Evolutionary conservation across 2,888 invertebrate genomes (phyloP).

Genomic region (Micoletzkya japonica): DNA sequence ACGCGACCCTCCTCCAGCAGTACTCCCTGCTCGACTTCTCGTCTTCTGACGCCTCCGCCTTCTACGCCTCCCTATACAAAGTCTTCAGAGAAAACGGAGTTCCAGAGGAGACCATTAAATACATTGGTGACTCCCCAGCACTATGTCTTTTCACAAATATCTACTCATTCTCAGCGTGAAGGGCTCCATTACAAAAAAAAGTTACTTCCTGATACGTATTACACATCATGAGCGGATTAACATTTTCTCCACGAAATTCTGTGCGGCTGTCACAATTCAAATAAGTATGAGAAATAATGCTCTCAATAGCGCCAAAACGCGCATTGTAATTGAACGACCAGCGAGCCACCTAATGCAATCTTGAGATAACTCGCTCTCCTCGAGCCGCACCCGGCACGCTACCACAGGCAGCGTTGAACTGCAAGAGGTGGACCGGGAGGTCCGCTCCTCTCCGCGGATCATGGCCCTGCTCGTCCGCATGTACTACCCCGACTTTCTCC

Average conservation of each 20-base stretch:
- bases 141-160: no score
- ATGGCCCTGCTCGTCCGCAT: slow-evolving; percentile 31
- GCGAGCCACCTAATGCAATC: no score
- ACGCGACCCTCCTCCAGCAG: slow-evolving; percentile 22
- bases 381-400: slow-evolving; percentile 30
- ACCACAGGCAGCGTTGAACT: slow-evolving; percentile 28
- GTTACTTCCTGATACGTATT: no score
- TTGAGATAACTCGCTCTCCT: slow-evolving; percentile 3
- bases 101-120: neutral
- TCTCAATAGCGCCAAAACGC: no score
- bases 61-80: slow-evolving; percentile 7
- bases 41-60: neutral
- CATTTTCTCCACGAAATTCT: no score
- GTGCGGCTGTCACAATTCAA: neutral
- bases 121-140: slow-evolving; percentile 3
- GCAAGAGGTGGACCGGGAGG: neutral
- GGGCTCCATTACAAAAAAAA: no score
- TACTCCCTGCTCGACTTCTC: slow-evolving; percentile 29
- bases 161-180: no score
- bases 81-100: slow-evolving; percentile 15
- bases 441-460: slow-evolving; percentile 18
- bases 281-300: no score
- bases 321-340: no score
- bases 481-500: slow-evolving; percentile 38
- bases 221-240: no score